phyloP scores from a whole-genome alignment of 1,140 invertebrate genomes.

The Drosophila bipectinata region DNA sequence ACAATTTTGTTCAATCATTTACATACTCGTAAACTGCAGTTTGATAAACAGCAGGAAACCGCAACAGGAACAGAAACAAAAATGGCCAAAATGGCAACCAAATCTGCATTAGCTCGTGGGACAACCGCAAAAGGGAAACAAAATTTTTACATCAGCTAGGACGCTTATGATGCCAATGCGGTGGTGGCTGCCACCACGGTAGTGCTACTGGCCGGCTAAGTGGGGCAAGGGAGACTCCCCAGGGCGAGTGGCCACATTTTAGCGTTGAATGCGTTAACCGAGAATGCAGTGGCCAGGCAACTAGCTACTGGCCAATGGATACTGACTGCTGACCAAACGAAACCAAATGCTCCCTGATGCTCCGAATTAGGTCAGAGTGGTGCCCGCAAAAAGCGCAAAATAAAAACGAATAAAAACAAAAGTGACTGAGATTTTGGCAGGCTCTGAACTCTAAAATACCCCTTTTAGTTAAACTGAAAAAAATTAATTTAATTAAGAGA shows the following conservation, averaged over 20 bases:
- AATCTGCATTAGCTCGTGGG: slow-evolving; percentile 44
- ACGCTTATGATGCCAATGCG: slow-evolving; percentile 22
- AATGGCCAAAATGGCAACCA: slow-evolving; percentile 26
- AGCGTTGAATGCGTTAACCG: slow-evolving; percentile 55
- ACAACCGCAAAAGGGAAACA: slow-evolving; percentile 51
- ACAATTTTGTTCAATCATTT: slow-evolving; percentile 49
- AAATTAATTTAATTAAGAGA: too few relatives aligned
- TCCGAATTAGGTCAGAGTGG: slow-evolving; percentile 65
- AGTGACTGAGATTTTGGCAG: neutral
- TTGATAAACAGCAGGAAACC: slow-evolving; percentile 60
- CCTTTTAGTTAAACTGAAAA: neutral
- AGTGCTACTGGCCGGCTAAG: neutral
- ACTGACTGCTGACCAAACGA: slow-evolving; percentile 35
- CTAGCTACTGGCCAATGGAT: neutral
- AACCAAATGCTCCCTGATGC: slow-evolving; percentile 43
- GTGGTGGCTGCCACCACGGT: neutral
- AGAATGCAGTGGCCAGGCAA: slow-evolving; percentile 31
- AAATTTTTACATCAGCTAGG: slow-evolving; percentile 44
- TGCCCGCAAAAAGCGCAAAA: slow-evolving; percentile 44
- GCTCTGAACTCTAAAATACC: neutral
- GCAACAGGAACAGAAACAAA: slow-evolving; percentile 42
- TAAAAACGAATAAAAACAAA: slow-evolving; percentile 10
- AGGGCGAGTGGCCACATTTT: slow-evolving; percentile 55
- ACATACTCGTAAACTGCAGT: slow-evolving; percentile 47
- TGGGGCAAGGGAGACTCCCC: neutral